Base-by-base conservation (phyloP, 2,113 vertebrate genomes). In the Phasianus colchicus region DNA sequence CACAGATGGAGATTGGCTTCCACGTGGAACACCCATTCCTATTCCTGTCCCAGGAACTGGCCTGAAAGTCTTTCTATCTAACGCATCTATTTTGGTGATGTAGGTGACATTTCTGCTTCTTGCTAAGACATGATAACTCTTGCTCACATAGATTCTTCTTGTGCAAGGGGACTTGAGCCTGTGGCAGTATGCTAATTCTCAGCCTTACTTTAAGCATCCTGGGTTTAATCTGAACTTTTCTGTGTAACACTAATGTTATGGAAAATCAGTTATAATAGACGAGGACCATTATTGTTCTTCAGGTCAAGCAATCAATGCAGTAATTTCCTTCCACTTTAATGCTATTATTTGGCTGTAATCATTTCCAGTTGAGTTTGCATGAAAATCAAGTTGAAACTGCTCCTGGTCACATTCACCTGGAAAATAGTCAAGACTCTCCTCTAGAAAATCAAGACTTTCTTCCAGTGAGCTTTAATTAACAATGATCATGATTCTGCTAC, bases 281-380 rank as follows among this genome's bases (percentile, higher is more conserved):
- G 0, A 92, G 66, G 45, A 78, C 80, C 83, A 90, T 96, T 95
- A 94, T 95, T 95, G 93, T 95, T 97, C 94, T 94, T 94, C 86
- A 95, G 93, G 94, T 97, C 93, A 95, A 96, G 83, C 92, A 96
- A 95, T 96, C 95, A 96, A 90, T 95, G 96, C 86, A 86, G 94
- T 92, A 94, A 97, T 97, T 97, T 97, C 95, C 92, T 94, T 95
- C 86, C 92, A 95, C 93, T 94, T 92, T 93, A 95, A 95, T 94
- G 95, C 77, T 84, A 76, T 95, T 95, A 95, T 92, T 96, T 94
- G 83, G 54, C 63, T 76, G 93, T 90, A 95, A 95, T 95, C 11
- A 93, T 93, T 95, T 96, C 91, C 80, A 95, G 90, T 93, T 93
- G 90, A 90, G 93, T 94, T 94, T 94, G 90, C 86, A 77, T 96